These are phyloP conservation scores for Amblyteles armatorius DNA, from an alignment of 2,888 invertebrate species.

Conservation along the genomic window DNA sequence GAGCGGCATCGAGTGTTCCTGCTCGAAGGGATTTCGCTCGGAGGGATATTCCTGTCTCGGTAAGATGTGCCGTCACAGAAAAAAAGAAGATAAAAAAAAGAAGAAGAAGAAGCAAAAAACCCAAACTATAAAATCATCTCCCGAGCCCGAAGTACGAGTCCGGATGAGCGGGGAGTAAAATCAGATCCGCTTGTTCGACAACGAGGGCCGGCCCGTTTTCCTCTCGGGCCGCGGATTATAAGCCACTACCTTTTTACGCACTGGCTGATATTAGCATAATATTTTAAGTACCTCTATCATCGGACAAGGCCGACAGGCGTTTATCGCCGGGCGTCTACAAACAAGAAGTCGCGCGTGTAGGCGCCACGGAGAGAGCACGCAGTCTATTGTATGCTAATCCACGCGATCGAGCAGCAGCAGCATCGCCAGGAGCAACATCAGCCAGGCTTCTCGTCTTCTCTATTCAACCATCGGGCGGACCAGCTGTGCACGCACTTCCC, in stretches of 20 bases:
- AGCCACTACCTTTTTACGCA: slow-evolving; percentile 37
- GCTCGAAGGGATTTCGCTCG: slow-evolving; percentile 84
- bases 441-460: slow-evolving; percentile 23
- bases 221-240: slow-evolving; percentile 62
- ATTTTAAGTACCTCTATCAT: slow-evolving; percentile 67
- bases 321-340: slow-evolving; percentile 15
- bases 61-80: slow-evolving; percentile 71
- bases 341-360: slow-evolving; percentile 55
- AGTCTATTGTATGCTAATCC: slow-evolving; percentile 74
- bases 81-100: background rate
- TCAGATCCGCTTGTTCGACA: slow-evolving; percentile 45
- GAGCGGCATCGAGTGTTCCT: slow-evolving; percentile 84
- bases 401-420: slow-evolving; percentile 47
- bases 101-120: background rate
- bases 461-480: slow-evolving; percentile 1
- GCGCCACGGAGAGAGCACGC: slow-evolving; percentile 60
- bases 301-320: slow-evolving; percentile 50
- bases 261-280: slow-evolving; percentile 65
- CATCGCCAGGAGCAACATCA: slow-evolving; percentile 36
- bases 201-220: background rate
- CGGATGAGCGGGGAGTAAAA: slow-evolving; percentile 34
- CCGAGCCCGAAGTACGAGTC: slow-evolving; percentile 17
- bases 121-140: slow-evolving; percentile 27
- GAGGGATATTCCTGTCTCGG: slow-evolving; percentile 83
- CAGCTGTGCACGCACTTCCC: slow-evolving; percentile 19